A percentile compares a stretch with the other conserved stretches of the same genome.
phyloP scores from a whole-genome alignment of 2,797 vertebrate species.

The Ctenopoma multispine region DNA sequence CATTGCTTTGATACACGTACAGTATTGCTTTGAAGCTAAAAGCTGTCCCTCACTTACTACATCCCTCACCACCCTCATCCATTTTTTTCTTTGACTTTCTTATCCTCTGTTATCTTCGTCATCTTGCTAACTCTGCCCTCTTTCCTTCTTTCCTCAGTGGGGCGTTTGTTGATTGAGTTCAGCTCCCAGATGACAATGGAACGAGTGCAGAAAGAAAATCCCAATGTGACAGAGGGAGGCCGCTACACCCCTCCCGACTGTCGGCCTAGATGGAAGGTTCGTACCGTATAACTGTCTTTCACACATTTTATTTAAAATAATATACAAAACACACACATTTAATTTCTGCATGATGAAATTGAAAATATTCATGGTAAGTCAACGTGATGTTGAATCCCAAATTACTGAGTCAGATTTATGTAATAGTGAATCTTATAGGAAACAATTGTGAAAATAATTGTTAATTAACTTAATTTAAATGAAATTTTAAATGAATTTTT shows the following conservation, averaged over 20 bases:
- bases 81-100: conserved; percentile 10
- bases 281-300: neutral
- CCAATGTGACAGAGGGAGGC: conserved; percentile 93
- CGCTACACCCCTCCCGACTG: conserved; percentile 94
- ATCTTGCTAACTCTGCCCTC: conserved; percentile 33
- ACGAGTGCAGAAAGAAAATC: conserved; percentile 96
- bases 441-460: no score
- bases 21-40: conserved; percentile 67
- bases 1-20: conserved; percentile 56
- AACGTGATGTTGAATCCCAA: neutral
- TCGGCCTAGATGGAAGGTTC: conserved; percentile 89
- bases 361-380: neutral
- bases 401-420: no score
- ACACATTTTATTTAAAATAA: neutral
- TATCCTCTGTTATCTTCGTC: conserved; percentile 20
- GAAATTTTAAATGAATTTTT: no score
- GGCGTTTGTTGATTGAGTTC: conserved; percentile 97
- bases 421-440: no score
- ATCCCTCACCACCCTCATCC: conserved; percentile 23
- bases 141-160: conserved; percentile 83
- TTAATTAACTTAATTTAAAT: no score
- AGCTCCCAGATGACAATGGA: conserved; percentile 98
- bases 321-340: neutral
- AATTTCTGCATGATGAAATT: neutral
- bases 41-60: conserved; percentile 36